These are phyloP conservation scores for Tragelaphus oryx DNA, from an alignment of 2,797 vertebrate genomes.

Conservation along the genomic window DNA sequence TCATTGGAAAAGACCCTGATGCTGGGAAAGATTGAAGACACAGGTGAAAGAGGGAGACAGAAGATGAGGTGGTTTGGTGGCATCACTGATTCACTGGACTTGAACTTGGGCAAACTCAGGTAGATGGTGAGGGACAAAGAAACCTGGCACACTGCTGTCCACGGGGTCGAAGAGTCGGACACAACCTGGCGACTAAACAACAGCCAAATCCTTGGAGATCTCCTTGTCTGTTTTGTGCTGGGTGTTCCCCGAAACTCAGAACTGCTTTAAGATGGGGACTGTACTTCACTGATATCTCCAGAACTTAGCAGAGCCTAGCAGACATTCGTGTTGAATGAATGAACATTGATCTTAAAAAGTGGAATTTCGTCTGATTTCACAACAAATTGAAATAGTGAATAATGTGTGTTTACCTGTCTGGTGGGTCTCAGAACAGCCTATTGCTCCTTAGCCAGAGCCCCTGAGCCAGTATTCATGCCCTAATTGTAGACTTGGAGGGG, in stretches of 20 bases:
- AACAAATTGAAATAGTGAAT: neutral
- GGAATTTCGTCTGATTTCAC: neutral
- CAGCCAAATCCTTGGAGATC: neutral
- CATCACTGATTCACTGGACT: neutral
- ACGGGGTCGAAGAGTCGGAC: accelerated
- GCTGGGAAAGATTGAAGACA: neutral
- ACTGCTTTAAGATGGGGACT: neutral
- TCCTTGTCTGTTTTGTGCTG: neutral
- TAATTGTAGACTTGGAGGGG: neutral
- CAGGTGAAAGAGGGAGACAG: neutral
- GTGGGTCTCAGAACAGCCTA: neutral
- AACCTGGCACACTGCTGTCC: neutral
- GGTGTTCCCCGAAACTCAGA: neutral
- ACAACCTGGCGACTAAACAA: neutral
- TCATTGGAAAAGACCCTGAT: neutral
- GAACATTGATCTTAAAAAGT: neutral
- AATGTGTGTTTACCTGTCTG: neutral
- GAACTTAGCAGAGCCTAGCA: neutral
- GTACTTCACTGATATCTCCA: neutral
- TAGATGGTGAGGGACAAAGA: neutral
- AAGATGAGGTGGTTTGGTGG: neutral
- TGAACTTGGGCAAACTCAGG: neutral
- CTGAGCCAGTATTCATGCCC: neutral
- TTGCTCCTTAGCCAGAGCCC: neutral
- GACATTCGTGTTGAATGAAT: neutral